Base-by-base conservation (phyloP, 1,140 invertebrate species). In the Rhopalosiphum maidis region DNA sequence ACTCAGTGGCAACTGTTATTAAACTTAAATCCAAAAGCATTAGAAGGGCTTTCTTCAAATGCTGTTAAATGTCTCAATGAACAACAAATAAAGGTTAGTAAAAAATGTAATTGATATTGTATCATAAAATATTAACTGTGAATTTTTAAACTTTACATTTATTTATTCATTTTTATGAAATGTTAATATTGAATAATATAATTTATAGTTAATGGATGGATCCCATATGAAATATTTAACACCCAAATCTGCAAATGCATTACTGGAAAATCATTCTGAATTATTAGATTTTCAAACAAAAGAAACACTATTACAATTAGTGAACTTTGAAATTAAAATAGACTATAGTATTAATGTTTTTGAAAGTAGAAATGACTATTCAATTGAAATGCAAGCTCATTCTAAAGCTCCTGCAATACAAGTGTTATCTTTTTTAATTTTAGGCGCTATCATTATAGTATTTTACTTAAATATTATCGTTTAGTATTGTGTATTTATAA, bases 1-100 rank as follows among this genome's bases (percentile, higher is more conserved):
- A 93, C 91, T 18, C 91, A 93, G n/a, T 93, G 91, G 91, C 46
- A 93, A 43, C 55, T 85, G 0, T 85, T 93, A 37, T 86, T 93
- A 21, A 54, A 93, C 1, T 54, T 51, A 18, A 93, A 93, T 86
- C 48, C 91, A 30, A 23, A 85, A 83, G 91, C 91, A 37, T 85
- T 93, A 54, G 91, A 93, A 85, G 91, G 91, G 30, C 68, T 93
- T 83, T 83, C 91, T 83, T 11, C 91, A 54, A 51, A 54, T 93
- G 43, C 91, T 30, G 9, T 93, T 7, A 48, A 93, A 55, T 93
- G 91, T 85, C 91, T 93, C 18, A 21, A 85, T 93, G 35, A 93
- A 93, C 46, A 60, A 37, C 77, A 93, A 54, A 93, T 93, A 11
- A 85, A 93, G 46, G 91, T 93, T 21, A 85, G 35, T 93, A 30